Conservation (phyloP, 2,888 invertebrate genomes). For the Gymnocheta viridis region DNA sequence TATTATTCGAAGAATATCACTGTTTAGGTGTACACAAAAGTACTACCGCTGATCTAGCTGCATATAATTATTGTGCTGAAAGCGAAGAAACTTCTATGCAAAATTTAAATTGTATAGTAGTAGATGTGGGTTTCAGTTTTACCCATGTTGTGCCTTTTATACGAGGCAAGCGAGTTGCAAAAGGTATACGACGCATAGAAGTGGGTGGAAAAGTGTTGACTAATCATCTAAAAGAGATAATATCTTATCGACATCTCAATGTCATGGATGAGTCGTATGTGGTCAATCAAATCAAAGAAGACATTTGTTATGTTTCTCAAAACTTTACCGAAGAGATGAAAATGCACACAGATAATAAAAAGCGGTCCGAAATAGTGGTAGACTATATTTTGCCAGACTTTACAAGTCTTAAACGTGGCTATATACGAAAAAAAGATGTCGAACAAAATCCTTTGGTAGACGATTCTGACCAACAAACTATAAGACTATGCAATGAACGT, state of each 20-base stretch:
- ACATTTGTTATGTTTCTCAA: conserved; percentile 95
- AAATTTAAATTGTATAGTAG: conserved; percentile 88
- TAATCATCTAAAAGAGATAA: conserved; percentile 98
- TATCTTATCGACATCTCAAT: conserved; percentile 97
- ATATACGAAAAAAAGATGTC: conserved; percentile 75
- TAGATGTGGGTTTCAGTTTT: conserved; percentile 98
- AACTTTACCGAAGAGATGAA: conserved; percentile 92
- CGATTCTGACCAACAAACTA: conserved; percentile 86
- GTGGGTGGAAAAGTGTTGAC: conserved; percentile 98
- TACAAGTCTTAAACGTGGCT: conserved; percentile 93
- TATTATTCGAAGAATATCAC: conserved; percentile 98
- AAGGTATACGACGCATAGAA: conserved; percentile 92
- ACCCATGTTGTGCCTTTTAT: conserved; percentile 97
- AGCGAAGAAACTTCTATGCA: conserved; percentile 82
- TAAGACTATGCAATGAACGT: conserved; percentile 95
- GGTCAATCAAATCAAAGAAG: conserved; percentile 99
- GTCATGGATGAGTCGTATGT: conserved; percentile 99
- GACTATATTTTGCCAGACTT: conserved; percentile 99
- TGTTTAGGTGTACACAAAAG: conserved; percentile 91
- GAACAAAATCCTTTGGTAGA: conserved; percentile 69
- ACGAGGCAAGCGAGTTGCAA: conserved; percentile 87
- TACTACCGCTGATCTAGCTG: conserved; percentile 91
- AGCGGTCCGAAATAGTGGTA: conserved; percentile 88
- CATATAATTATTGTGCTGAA: conserved; percentile 84
- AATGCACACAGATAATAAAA: conserved; percentile 84